Evolutionary conservation across 2,113 vertebrate species (phyloP), one percentile per base, ranked within the genome.

Genomic region (Anarrhichthys ocellatus): DNA sequence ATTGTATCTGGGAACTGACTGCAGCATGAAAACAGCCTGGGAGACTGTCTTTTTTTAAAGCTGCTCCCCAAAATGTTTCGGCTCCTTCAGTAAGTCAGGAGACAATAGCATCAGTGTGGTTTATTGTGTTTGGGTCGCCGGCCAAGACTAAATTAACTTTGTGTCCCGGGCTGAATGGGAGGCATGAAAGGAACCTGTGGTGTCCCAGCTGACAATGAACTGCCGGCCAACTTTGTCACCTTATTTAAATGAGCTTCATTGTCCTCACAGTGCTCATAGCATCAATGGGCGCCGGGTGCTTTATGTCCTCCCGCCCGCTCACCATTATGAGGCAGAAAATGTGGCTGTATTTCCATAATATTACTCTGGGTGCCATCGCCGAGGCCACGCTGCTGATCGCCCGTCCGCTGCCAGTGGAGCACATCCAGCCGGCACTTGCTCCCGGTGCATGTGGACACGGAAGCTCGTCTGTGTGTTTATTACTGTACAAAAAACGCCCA

Each of bases 171-270:
- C 71, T 90, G 73, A 91, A 92, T 85, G 68, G 75, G 85, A 76
- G 85, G 87, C 87, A 89, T 88, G 73, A 91, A 88, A 87, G 83
- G 88, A 90, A 90, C 80, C 82, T 78, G 79, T 73, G 86, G 88
- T 84, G 82, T 82, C 82, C 73, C 66, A 34, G 78, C 82, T 85
- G 85, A 91, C 88, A 91, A 88, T 82, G 81, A 89, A 82, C 72
- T 73, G 78, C 81, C 13, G 58, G 75, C 83, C 80, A 65, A 86
- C 81, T 83, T 88, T 89, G 84, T 88, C 90, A 86, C 90, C 83
- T 89, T 79, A 89, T 93, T 93, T 80, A 91, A 93, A 93, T 90
- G 85, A 63, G 81, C 82, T 78, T 86, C 84, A 91, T 89, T 91
- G 89, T 91, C 89, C 88, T 87, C 63, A 6, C 24, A 36, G 80